phyloP scores from a whole-genome alignment of 2,888 invertebrate genomes.

The Trichacis sp. region DNA sequence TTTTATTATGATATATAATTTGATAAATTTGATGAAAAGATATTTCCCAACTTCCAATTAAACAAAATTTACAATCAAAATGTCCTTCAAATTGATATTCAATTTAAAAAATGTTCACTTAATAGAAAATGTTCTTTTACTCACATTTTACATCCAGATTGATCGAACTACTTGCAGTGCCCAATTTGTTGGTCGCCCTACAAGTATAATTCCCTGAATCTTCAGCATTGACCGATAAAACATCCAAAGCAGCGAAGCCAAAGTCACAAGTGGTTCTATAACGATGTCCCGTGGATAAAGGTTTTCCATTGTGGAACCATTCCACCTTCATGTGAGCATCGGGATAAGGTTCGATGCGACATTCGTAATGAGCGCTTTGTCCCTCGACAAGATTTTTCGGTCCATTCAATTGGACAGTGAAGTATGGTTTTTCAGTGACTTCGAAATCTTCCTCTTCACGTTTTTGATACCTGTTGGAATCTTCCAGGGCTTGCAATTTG shows the following conservation, averaged over 20 bases:
- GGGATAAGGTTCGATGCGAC: slow-evolving; percentile 92
- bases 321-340: slow-evolving; percentile 90
- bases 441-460: slow-evolving; percentile 84
- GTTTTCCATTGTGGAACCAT: slow-evolving; percentile 94
- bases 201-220: slow-evolving; percentile 95
- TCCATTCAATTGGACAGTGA: slow-evolving; percentile 87
- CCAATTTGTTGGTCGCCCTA: slow-evolving; percentile 86
- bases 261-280: slow-evolving; percentile 96
- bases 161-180: slow-evolving; percentile 85
- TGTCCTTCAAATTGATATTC: no score
- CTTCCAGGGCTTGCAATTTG: slow-evolving; percentile 89
- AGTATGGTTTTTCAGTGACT: slow-evolving; percentile 86
- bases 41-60: not conserved
- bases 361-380: slow-evolving; percentile 93
- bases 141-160: slow-evolving; percentile 84
- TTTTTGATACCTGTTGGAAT: slow-evolving; percentile 81
- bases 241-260: slow-evolving; percentile 96
- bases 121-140: no score
- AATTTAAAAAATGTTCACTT: no score
- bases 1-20: no score
- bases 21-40: no score
- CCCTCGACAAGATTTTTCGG: slow-evolving; percentile 87
- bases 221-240: slow-evolving; percentile 92
- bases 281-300: slow-evolving; percentile 88
- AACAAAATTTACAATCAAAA: no score